Base-by-base conservation (phyloP, 2,797 vertebrate genomes). In the Brotula barbata region DNA sequence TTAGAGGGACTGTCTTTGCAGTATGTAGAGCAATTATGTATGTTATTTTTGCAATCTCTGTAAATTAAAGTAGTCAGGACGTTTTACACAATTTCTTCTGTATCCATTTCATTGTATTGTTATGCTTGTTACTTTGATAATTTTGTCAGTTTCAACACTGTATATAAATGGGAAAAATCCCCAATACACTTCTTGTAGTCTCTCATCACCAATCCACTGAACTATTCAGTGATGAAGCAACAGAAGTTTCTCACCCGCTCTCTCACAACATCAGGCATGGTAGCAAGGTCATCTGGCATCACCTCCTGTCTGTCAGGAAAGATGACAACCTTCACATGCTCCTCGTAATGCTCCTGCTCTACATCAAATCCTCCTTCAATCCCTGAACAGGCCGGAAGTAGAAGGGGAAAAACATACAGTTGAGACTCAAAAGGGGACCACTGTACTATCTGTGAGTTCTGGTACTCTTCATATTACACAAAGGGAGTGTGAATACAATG, bases 291-390 rank as follows among this genome's bases (percentile, higher is more conserved):
- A 20, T 98, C 95, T 41, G 93, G 90, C 64, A 92, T 95, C 80
- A 99, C 95, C 83, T 97, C 94, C 87, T 95, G 91, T 82, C 94
- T 92, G 80, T 96, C 96, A 4, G 97, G 97, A 60, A 99, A 92
- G 87, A 99, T 93, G 4, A 99, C 91, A 69, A 99, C 93, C 88
- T 95, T 98, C 71, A 98, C 88, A 21, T 97, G 94, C 82, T 98
- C 96, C 0, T 99, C 96, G 56, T 94, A 99, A 39, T 93, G 94
- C 71, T 94, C 96, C 82, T 95, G 96, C 23, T 98, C 95, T 68
- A 99, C 94, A 72, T 98, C 95, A 83, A 99, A 99, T 37, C 97
- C 97, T 8, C 97, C 97, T 89, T 97, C 97, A 21, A 99, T 92
- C 34, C 97, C 97, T 94, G 53, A 13, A 74, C 10, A 69, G 7